Percentiles rank a stretch among this genome's conserved stretches.
Evolutionary conservation across 2,113 vertebrate genomes (phyloP).

Genomic region (Cygnus buccinator): DNA sequence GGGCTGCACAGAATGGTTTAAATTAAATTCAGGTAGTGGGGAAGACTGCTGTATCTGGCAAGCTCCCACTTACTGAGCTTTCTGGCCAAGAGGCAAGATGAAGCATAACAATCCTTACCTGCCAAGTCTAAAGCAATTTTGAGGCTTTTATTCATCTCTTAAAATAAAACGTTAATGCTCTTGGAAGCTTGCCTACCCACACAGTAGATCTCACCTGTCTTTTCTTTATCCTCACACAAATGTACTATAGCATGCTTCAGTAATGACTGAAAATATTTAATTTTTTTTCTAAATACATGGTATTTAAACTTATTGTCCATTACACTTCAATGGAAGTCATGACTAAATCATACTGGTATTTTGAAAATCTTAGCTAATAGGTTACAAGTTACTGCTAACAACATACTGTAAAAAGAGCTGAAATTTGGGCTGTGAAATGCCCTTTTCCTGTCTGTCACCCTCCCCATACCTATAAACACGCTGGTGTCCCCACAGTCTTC

Average conservation of each 20-base stretch:
- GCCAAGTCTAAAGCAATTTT: constrained; percentile 58
- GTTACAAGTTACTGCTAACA: neutral
- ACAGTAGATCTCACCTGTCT: constrained; percentile 53
- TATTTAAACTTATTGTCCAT: neutral
- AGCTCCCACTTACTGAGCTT: constrained; percentile 53
- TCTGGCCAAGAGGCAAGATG: constrained; percentile 69
- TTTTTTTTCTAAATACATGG: neutral
- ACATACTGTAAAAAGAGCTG: neutral
- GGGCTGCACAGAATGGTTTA: constrained; percentile 81
- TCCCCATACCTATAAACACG: neutral
- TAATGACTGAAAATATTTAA: neutral
- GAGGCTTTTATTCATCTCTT: constrained; percentile 50
- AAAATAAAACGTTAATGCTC: constrained; percentile 43
- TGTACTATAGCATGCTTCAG: neutral
- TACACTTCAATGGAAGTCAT: neutral
- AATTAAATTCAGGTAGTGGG: constrained; percentile 85
- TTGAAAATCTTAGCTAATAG: neutral
- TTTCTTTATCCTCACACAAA: constrained; percentile 1
- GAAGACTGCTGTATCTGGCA: constrained; percentile 73
- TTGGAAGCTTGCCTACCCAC: constrained; percentile 44
- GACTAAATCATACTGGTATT: constrained; percentile 12
- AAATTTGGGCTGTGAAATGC: neutral
- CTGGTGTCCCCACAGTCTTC: neutral
- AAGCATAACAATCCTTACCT: constrained; percentile 65
- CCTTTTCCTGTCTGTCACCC: neutral